phyloP scores from a whole-genome alignment of 1,140 invertebrate species.

The Cecropterus lyciades region DNA sequence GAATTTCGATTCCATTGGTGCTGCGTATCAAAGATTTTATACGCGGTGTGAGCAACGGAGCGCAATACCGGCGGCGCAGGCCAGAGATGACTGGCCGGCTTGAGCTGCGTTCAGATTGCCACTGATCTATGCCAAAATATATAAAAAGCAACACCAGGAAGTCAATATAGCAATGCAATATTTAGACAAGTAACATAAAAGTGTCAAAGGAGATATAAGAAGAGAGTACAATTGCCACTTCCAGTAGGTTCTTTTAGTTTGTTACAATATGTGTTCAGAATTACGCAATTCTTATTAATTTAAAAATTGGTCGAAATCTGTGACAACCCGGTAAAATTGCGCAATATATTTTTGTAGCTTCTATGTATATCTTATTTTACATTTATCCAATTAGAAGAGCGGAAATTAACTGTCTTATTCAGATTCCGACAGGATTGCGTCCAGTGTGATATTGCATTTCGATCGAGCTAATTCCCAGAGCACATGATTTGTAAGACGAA shows the following conservation, averaged over 20 bases:
- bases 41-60: conserved; percentile 56
- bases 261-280: too few relatives aligned
- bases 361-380: background rate
- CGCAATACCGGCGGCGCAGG: conserved; percentile 56
- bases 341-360: too few relatives aligned
- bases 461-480: conserved; percentile 51
- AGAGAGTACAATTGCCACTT: too few relatives aligned
- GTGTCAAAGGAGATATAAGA: background rate
- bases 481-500: conserved; percentile 56
- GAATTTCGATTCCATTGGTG: conserved; percentile 82
- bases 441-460: conserved; percentile 66
- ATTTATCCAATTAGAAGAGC: conserved; percentile 42
- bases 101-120: conserved; percentile 12
- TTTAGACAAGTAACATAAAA: background rate
- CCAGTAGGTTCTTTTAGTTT: too few relatives aligned
- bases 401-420: conserved; percentile 75
- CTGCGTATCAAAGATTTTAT: conserved; percentile 79
- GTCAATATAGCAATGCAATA: background rate
- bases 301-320: too few relatives aligned
- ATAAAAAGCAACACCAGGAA: conserved; percentile 24
- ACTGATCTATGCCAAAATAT: conserved; percentile 26
- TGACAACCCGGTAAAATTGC: too few relatives aligned
- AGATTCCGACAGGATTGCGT: conserved; percentile 64
- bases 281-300: too few relatives aligned
- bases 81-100: conserved; percentile 3